phyloP scores from a whole-genome alignment of 2,888 invertebrate species.

The Tenthredo livida region DNA sequence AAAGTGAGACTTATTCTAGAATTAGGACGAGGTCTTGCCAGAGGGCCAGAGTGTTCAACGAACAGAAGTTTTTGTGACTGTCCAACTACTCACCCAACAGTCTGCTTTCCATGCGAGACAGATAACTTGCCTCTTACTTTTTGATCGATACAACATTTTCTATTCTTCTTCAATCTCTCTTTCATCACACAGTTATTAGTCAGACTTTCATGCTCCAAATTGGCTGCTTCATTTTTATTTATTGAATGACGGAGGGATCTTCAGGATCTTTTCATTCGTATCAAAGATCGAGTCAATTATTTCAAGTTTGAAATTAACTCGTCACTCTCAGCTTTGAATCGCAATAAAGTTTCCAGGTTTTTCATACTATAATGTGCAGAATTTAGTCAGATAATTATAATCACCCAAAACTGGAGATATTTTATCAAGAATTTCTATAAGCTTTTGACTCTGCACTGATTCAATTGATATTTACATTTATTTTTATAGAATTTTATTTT shows the following conservation, averaged over 20 bases:
- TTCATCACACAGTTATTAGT: not conserved
- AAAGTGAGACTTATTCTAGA: conserved; percentile 65
- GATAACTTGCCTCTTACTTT: conserved; percentile 53
- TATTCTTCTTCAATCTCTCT: conserved; percentile 56
- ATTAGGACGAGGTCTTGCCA: conserved; percentile 56
- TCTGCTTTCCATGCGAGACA: conserved; percentile 53
- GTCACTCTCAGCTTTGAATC: not conserved
- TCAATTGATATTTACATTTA: conserved; percentile 4
- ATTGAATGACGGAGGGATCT: not conserved
- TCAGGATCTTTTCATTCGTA: not conserved
- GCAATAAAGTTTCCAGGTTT: not conserved
- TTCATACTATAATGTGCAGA: not conserved
- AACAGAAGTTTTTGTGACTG: conserved; percentile 56
- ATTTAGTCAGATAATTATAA: not conserved
- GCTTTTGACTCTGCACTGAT: not conserved
- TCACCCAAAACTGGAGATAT: not conserved
- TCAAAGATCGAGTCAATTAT: not conserved
- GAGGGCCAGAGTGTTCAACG: conserved; percentile 56
- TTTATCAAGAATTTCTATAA: not conserved
- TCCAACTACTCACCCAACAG: conserved; percentile 49
- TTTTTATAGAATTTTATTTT: conserved; percentile 38
- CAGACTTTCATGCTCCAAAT: not conserved
- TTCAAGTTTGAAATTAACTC: not conserved
- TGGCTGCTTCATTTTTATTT: not conserved
- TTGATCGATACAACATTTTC: conserved; percentile 34